phyloP scores from a whole-genome alignment of 2,888 invertebrate species.

The Melinaea marsaeus region DNA sequence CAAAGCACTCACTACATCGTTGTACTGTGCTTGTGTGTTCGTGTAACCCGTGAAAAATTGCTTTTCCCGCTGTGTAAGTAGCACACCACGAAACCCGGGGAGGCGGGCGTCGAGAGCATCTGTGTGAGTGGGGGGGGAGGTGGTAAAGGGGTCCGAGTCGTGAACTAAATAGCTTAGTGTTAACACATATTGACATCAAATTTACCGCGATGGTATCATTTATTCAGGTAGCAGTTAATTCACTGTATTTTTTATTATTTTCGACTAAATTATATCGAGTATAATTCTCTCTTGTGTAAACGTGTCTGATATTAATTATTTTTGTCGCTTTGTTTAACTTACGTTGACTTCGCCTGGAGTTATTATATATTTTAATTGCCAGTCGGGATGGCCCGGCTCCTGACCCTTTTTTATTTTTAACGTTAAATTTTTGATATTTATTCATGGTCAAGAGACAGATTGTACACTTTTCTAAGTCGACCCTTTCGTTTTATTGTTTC shows the following conservation, averaged over 20 bases:
- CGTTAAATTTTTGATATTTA: slow-evolving; percentile 25
- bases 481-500: not conserved
- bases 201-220: slow-evolving; percentile 77
- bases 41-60: slow-evolving; percentile 73
- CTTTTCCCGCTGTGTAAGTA: slow-evolving; percentile 55
- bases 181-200: slow-evolving; percentile 79
- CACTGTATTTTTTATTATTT: slow-evolving; percentile 64
- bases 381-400: slow-evolving; percentile 45
- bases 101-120: slow-evolving; percentile 39
- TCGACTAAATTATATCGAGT: slow-evolving; percentile 22
- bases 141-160: slow-evolving; percentile 66
- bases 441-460: slow-evolving; percentile 16
- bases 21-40: slow-evolving; percentile 53
- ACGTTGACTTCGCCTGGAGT: slow-evolving; percentile 64
- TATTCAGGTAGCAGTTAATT: slow-evolving; percentile 74
- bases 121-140: slow-evolving; percentile 53
- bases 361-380: slow-evolving; percentile 70
- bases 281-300: slow-evolving; percentile 27
- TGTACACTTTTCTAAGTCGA: slow-evolving; percentile 14
- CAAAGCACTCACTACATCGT: slow-evolving; percentile 68
- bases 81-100: slow-evolving; percentile 43
- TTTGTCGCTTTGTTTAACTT: slow-evolving; percentile 68
- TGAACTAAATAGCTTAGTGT: slow-evolving; percentile 79
- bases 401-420: slow-evolving; percentile 42
- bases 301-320: slow-evolving; percentile 67